phyloP scores from a whole-genome alignment of 2,888 invertebrate genomes.

The Patella caerulea region DNA sequence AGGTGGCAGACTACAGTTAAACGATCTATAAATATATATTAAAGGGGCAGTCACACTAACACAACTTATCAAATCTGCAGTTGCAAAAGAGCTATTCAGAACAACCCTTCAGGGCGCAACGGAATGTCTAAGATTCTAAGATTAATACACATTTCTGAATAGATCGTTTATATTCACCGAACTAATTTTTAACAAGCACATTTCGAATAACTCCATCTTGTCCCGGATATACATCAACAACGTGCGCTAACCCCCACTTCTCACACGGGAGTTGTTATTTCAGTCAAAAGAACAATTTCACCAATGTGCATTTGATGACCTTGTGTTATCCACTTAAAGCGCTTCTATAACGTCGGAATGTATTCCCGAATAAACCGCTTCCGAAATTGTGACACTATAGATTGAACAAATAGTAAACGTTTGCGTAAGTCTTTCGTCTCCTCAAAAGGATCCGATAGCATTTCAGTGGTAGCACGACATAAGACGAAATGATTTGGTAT shows the following conservation, averaged over 20 bases:
- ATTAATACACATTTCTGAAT: too few relatives aligned
- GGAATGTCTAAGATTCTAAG: too few relatives aligned
- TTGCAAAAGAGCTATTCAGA: too few relatives aligned
- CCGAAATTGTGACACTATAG: slow-evolving; percentile 23
- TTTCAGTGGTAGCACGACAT: slow-evolving; percentile 19
- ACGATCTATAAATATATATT: background rate
- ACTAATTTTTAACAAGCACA: too few relatives aligned
- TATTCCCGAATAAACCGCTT: slow-evolving; percentile 23
- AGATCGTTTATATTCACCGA: too few relatives aligned
- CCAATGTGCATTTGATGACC: slow-evolving; percentile 18
- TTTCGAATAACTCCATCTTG: slow-evolving; percentile 11
- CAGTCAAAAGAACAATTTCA: slow-evolving; percentile 21
- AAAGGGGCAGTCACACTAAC: background rate
- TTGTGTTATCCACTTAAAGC: slow-evolving; percentile 19
- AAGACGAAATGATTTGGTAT: slow-evolving; percentile 32
- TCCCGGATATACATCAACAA: slow-evolving; percentile 19
- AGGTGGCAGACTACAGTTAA: background rate
- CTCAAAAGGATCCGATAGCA: slow-evolving; percentile 17
- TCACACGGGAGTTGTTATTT: background rate
- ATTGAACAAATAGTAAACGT: slow-evolving; percentile 23
- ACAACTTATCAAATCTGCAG: background rate
- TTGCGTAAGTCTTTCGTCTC: slow-evolving; percentile 18
- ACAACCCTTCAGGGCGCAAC: too few relatives aligned
- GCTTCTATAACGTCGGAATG: slow-evolving; percentile 16
- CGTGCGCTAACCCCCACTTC: slow-evolving; percentile 20